Evolutionary conservation across 2,113 vertebrate genomes (phyloP), one percentile per base, ranked within the genome.

Genomic region (Trematocara unimaculatum): DNA sequence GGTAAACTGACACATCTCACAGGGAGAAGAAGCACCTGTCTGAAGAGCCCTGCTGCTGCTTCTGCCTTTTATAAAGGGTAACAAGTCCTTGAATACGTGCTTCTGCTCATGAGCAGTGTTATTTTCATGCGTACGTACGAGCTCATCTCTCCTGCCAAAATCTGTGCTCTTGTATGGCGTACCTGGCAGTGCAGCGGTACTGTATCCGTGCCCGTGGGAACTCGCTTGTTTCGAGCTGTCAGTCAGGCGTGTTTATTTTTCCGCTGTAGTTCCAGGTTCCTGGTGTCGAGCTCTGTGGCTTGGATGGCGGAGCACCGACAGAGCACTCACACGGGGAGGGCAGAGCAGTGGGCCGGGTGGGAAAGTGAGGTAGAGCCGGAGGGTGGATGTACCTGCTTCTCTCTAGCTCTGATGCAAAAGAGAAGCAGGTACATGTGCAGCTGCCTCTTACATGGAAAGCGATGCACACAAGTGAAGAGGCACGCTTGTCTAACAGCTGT

Each of bases 211-310:
- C 82, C 70, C 62, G 83, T 81, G 89, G 86, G 86, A 89, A 83
- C 42, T 18, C 40, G 51, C 53, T 87, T 51, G 82, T 89, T 91
- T 92, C 29, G 51, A 74, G 91, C 87, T 88, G 91, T 92, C 93
- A 92, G 70, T 93, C 89, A 88, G 87, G 13, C 58, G 6, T 89
- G 88, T 91, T 89, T 93, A 87, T 90, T 92, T 92, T 91, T 87
- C 86, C 77, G 67, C 81, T 82, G 88, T 84, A 89, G 83, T 31
- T 60, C 56, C 84, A 87, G 89, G 82, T 84, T 92, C 83, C 88
- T 79, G 79, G 72, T 87, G 90, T 85, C 91, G 56, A 6, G 84
- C 80, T 84, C 89, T 80, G 87, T 88, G 33, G 6, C 60, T 64
- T 13, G 10, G 1, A 64, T 64, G 60, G 33, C 82, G 11, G 81